phyloP scores from a whole-genome alignment of 2,113 vertebrate genomes.

The Hyperopisus bebe region DNA sequence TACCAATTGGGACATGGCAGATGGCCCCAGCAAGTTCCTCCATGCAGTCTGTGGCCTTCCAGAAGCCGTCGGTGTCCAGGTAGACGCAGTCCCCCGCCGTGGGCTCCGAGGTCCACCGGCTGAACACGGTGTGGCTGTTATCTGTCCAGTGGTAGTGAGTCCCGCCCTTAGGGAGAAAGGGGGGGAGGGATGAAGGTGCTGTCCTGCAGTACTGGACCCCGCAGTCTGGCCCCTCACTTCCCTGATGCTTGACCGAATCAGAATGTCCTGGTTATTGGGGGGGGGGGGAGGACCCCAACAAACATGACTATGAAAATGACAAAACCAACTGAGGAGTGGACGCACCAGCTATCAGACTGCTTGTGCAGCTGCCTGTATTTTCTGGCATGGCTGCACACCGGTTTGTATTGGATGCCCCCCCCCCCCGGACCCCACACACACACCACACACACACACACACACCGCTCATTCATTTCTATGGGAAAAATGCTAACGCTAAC shows the following conservation, averaged over 20 bases:
- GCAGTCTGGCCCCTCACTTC: neutral
- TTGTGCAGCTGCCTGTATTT: neutral
- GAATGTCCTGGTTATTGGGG: neutral
- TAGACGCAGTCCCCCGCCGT: constrained; percentile 71
- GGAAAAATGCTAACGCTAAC: no score
- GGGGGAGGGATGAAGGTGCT: neutral
- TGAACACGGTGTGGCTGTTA: constrained; percentile 74
- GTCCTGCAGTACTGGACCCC: neutral
- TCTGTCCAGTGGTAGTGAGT: constrained; percentile 84
- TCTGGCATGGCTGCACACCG: neutral
- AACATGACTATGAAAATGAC: neutral
- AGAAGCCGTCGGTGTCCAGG: constrained; percentile 82
- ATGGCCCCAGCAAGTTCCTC: constrained; percentile 69
- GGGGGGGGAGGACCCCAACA: neutral
- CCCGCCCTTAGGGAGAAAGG: constrained; percentile 58
- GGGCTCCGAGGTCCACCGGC: constrained; percentile 72
- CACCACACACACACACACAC: no score
- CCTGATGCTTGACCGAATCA: neutral
- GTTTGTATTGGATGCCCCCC: no score
- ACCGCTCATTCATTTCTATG: no score
- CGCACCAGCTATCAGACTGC: neutral
- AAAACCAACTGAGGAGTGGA: neutral
- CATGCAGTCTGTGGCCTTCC: constrained; percentile 79
- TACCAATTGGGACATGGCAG: constrained; percentile 76
- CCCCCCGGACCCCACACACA: no score